These are phyloP conservation scores for Magallana ariakensis DNA, from an alignment of 1,140 invertebrate species.

Conservation along the genomic window DNA sequence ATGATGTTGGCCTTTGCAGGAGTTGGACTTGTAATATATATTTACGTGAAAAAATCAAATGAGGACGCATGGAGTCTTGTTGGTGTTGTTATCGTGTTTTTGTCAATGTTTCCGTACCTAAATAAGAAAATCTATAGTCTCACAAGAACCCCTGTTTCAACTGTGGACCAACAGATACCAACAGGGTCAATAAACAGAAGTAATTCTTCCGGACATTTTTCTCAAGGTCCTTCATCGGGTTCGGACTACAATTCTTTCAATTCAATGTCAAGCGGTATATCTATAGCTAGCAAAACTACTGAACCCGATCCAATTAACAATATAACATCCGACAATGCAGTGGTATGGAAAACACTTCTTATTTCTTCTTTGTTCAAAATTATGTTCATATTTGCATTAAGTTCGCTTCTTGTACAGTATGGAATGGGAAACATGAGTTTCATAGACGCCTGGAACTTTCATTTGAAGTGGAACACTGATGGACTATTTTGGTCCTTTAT, in stretches of 20 bases:
- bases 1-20: not conserved
- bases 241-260: not conserved
- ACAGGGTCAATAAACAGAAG: not conserved
- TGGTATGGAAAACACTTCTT: not conserved
- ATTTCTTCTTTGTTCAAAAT: slow-evolving; percentile 37
- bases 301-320: not conserved
- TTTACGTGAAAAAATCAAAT: not conserved
- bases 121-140: not conserved
- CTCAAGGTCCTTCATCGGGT: not conserved
- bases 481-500: slow-evolving; percentile 36
- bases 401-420: not conserved
- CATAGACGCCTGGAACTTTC: not conserved
- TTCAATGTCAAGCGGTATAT: not conserved
- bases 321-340: not conserved
- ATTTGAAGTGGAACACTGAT: slow-evolving; percentile 1
- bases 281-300: not conserved
- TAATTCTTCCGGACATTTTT: not conserved
- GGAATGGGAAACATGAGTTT: not conserved
- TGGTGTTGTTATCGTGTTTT: not conserved
- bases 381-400: not conserved
- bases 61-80: not conserved
- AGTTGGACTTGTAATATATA: not conserved
- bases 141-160: not conserved
- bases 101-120: not conserved
- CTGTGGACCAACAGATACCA: too few relatives aligned